Conservation (phyloP, 2,888 invertebrate genomes). For the Lepidocyrtoides sp. region DNA sequence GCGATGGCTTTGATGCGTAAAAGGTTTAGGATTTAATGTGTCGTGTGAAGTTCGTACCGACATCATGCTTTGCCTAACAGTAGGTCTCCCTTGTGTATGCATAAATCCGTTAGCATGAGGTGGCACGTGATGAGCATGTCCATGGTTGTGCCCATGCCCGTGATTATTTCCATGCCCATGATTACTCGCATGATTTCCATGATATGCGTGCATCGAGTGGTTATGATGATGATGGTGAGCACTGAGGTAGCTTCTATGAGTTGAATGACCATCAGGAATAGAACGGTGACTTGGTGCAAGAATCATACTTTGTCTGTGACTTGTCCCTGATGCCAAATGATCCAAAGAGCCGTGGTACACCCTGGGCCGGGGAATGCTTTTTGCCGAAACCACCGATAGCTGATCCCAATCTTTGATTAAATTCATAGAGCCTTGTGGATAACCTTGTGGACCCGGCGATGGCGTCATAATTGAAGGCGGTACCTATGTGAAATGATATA, state of each 20-base stretch:
- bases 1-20: slow-evolving; percentile 81
- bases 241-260: slow-evolving; percentile 84
- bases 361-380: slow-evolving; percentile 95
- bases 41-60: slow-evolving; percentile 84
- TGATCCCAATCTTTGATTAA: slow-evolving; percentile 92
- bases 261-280: slow-evolving; percentile 84
- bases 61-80: slow-evolving; percentile 83
- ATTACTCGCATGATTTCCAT: slow-evolving; percentile 22
- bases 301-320: slow-evolving; percentile 71
- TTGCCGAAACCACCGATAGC: slow-evolving; percentile 96
- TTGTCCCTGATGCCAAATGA: slow-evolving; percentile 74
- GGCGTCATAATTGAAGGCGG: slow-evolving; percentile 82
- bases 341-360: slow-evolving; percentile 88
- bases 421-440: slow-evolving; percentile 81
- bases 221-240: slow-evolving; percentile 85
- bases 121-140: slow-evolving; percentile 9
- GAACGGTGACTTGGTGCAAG: slow-evolving; percentile 78
- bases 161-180: slow-evolving; percentile 26
- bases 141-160: slow-evolving; percentile 34
- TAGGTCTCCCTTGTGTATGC: slow-evolving; percentile 83
- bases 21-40: slow-evolving; percentile 69
- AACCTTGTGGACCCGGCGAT: slow-evolving; percentile 83
- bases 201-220: slow-evolving; percentile 82
- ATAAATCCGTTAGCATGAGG: slow-evolving; percentile 66
- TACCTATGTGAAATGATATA: slow-evolving; percentile 48